Percentiles rank a stretch among this genome's conserved stretches.
Conservation (phyloP, 2,113 vertebrate genomes). For the Apus apus region DNA sequence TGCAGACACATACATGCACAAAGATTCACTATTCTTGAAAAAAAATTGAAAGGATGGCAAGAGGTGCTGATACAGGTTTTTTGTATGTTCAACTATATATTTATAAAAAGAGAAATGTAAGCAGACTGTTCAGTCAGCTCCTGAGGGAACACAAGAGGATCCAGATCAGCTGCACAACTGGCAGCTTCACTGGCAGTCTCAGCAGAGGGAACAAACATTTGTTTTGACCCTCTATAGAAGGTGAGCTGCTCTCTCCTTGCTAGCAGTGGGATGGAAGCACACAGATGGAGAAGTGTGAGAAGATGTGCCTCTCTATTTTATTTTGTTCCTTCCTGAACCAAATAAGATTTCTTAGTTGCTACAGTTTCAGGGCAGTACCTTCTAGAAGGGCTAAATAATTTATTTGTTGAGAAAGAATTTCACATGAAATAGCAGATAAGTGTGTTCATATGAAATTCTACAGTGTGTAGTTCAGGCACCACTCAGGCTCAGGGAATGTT, state of each 20-base stretch:
- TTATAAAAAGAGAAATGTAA: slow-evolving; percentile 25
- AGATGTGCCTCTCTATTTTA: neutral
- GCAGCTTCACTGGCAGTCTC: neutral
- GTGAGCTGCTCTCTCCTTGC: neutral
- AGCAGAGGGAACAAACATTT: slow-evolving; percentile 26
- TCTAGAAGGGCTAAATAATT: slow-evolving; percentile 26
- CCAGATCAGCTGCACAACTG: slow-evolving; percentile 28
- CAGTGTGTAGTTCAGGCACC: neutral
- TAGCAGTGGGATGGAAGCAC: neutral
- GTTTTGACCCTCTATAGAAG: neutral
- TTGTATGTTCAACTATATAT: neutral
- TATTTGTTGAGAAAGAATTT: slow-evolving; percentile 17
- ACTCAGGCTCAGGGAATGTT: neutral
- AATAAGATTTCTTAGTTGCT: neutral
- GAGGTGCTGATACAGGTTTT: neutral
- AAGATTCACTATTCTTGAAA: neutral
- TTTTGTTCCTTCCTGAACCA: neutral
- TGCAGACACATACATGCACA: neutral
- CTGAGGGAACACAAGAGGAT: slow-evolving; percentile 18
- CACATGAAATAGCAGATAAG: neutral
- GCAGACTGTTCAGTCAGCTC: slow-evolving; percentile 10
- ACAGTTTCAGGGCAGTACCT: neutral
- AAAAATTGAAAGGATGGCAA: neutral
- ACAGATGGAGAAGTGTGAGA: neutral
- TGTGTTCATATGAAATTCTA: neutral